Percentiles rank a stretch among this genome's conserved stretches.
These are phyloP conservation scores for Nomada fucata DNA, from an alignment of 2,888 invertebrate species.

Conservation along the genomic window DNA sequence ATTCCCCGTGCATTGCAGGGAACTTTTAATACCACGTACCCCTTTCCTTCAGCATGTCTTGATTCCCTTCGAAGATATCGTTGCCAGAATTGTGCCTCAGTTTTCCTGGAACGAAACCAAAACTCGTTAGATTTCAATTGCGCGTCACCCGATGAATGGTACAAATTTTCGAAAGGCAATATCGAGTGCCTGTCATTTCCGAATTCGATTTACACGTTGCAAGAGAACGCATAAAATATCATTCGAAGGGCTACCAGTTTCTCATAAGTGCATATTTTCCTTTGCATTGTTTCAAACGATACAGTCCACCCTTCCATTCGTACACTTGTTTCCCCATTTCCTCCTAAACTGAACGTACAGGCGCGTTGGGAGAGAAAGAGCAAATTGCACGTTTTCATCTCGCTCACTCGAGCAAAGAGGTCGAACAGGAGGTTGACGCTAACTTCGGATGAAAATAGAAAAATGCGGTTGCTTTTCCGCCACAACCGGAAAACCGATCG, in stretches of 20 bases:
- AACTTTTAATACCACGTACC: slow-evolving; percentile 68
- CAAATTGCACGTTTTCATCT: not conserved
- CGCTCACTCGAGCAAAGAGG: slow-evolving; percentile 12
- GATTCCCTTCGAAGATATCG: slow-evolving; percentile 81
- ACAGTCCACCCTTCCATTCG: not conserved
- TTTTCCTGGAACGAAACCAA: slow-evolving; percentile 77
- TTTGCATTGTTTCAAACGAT: not conserved
- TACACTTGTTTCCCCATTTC: not conserved
- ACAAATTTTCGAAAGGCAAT: not conserved
- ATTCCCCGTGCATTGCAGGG: not conserved
- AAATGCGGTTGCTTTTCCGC: slow-evolving; percentile 26
- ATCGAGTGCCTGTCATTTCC: not conserved
- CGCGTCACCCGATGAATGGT: not conserved
- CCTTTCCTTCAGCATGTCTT: slow-evolving; percentile 81
- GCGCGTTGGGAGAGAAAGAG: not conserved
- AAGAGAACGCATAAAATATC: not conserved
- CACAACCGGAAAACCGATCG: slow-evolving; percentile 42
- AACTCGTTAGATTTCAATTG: not conserved
- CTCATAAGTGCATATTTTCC: not conserved
- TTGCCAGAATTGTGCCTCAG: slow-evolving; percentile 79
- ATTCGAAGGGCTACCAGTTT: not conserved
- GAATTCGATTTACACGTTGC: no score
- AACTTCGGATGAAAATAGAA: slow-evolving; percentile 42
- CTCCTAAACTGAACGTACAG: not conserved
- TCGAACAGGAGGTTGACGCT: slow-evolving; percentile 26